Evolutionary conservation across 2,113 vertebrate genomes (phyloP), one percentile per base, ranked within the genome.

Genomic region (Atlantisia rogersi): DNA sequence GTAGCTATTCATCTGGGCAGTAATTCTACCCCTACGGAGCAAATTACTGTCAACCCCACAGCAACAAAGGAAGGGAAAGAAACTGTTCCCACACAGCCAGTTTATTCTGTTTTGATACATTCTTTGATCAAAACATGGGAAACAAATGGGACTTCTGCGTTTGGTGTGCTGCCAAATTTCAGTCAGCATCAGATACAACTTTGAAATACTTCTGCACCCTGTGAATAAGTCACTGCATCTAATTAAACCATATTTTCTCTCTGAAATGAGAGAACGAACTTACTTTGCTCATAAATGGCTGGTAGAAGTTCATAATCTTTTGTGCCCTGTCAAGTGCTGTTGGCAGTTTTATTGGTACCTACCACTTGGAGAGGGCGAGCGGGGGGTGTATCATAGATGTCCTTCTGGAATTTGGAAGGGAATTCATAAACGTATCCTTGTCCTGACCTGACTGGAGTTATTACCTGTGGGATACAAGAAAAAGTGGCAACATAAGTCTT

Each of bases 351-450:
- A 87, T 83, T 90, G 59, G 67, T 85, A 98, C 99, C 4, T 97
- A 99, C 99, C 98, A 99, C 99, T 95, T 99, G 99, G 46, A 96
- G 84, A 39, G 97, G 92, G 53, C 99, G 98, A 60, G 97, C 91
- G 2, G 99, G 98, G 69, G 99, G 99, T 59, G 99, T 98, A 59
- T 99, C 99, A 0, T 99, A 99, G 88, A 99, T 94, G 91, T 99
- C 99, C 96, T 98, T 98, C 90, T 99, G 99, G 97, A 98, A 96
- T 93, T 98, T 98, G 95, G 98, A 97, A 32, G 98, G 97, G 37
- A 98, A 97, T 94, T 99, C 98, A 80, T 98, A 99, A 88, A 98
- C 97, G 76, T 99, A 99, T 85, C 98, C 96, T 82, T 99, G 99
- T 95, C 98, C 99, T 88, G 98, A 98, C 94, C 99, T 98, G 92